Base-by-base conservation (phyloP, 2,888 invertebrate species). In the Caenorhabditis macrosperma region DNA sequence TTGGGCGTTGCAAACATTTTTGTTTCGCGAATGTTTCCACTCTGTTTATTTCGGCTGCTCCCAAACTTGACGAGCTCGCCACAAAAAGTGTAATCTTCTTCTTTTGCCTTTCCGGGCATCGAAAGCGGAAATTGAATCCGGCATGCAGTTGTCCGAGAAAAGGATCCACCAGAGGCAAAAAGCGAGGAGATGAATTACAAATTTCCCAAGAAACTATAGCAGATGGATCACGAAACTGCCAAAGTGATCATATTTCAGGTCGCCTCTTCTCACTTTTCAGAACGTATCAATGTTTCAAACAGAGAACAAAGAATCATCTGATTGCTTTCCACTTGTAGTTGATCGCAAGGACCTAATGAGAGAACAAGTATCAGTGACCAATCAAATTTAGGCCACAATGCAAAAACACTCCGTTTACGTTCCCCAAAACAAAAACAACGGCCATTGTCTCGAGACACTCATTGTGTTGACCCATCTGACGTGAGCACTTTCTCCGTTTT, bases 41-140 rank as follows among this genome's bases (percentile, higher is more conserved):
- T 72, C 30, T 64, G 74, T 64, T 74, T 64, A 74, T 74, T 63
- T 63, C 71, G 46, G 30, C 22, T 63, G 46, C 48, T 46, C 61
- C 54, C 35, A 55, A 71, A 69, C 41, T 69, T 61, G 41, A 48
- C 35, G 41, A 60, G 54, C 59, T 48, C 44, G 60, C 52, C 61
- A 61, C 71, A 71, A 61, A 71, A 69, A 69, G 69, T 69, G 69
- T 69, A 69, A 71, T 71, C 61, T 54, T 71, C 50, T 60, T 60
- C 46, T 69, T 38, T 44, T 44, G 4, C 17, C 17, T 38, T 12
- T 38, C 24, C 17, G 24, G 15, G 24, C 33, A 17, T 44, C 55
- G 57, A 63, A 55, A 64, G n/a, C 61, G 71, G 71, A 71, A 71
- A 71, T 63, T 72, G 63, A 72, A 72, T 72, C 55, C 72, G 48